Evolutionary conservation across 1,140 invertebrate genomes (phyloP), one percentile per base, ranked within the genome.

Genomic region (Trypoxylus dichotomus): DNA sequence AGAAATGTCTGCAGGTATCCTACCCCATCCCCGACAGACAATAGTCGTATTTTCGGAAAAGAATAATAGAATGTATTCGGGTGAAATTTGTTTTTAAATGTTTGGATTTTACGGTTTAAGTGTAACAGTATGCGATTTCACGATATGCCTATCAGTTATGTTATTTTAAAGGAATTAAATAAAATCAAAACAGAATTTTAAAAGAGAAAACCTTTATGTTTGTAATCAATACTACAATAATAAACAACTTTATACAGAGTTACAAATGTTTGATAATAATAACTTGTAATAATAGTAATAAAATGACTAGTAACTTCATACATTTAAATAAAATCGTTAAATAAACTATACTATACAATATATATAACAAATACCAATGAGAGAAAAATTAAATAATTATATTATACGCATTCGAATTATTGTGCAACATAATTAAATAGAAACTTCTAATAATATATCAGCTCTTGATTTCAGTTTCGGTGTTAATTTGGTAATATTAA

Each of bases 321-420:
- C 27, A 76, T 42, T 41, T 68, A 76, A 77, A 79, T 72, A 76
- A 80, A 79, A 77, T 77, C 81, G 80, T 84, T 83, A 84, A 83
- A 83, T 84, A 84, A 83, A 83, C 82, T 83, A 83, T 81, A 82
- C 79, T 81, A 81, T 84, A 84, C 82, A 83, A 79, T 80, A 79
- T 80, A 80, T 74, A 74, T 74, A 74, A 74, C 72, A 74, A 68
- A 68, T 68, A 68, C 60, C 27, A 68, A 68, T 68, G 21, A 68
- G 24, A 68, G 47, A 54, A 54, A 32, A 32, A 54, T 54, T n/a
- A 54, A 54, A 54, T 54, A 15, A 54, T 54, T n/a, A 54, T 19
- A 54, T 15, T 19, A 54, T 54, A 54, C 15, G 19, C 19, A 54
- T 54, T 54, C 13, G 47, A n/a, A 19, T 54, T 54, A 54, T 54